These are phyloP conservation scores for Riptortus pedestris DNA, from an alignment of 1,140 invertebrate species.

Conservation along the genomic window DNA sequence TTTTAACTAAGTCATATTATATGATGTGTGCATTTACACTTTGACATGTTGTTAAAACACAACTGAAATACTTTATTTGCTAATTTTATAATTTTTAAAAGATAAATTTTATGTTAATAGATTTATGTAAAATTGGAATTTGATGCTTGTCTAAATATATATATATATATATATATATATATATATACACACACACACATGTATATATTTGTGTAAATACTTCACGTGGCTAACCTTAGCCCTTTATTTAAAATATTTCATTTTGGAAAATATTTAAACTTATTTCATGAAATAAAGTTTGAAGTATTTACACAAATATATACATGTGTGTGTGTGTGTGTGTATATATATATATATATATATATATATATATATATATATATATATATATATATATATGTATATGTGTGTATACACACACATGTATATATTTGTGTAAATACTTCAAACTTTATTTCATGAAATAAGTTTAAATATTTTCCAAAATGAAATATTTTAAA, in stretches of 20 bases:
- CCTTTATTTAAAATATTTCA: too few species aligned
- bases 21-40: too few species aligned
- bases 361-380: neutral
- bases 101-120: too few species aligned
- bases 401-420: neutral
- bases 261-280: too few species aligned
- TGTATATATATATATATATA: neutral
- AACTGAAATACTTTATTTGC: too few species aligned
- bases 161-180: constrained; percentile 5
- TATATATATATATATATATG: constrained; percentile 5
- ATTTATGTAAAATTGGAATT: too few species aligned
- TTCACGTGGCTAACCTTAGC: too few species aligned
- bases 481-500: too few species aligned
- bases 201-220: neutral
- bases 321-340: neutral
- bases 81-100: too few species aligned
- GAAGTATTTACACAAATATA: too few species aligned
- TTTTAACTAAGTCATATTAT: too few species aligned
- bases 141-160: neutral
- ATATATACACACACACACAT: neutral
- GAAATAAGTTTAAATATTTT: neutral
- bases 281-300: neutral
- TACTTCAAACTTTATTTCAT: neutral
- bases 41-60: too few species aligned
- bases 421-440: neutral